These are phyloP conservation scores for Diplazon laetatorius DNA, from an alignment of 2,888 invertebrate genomes.

Conservation along the genomic window DNA sequence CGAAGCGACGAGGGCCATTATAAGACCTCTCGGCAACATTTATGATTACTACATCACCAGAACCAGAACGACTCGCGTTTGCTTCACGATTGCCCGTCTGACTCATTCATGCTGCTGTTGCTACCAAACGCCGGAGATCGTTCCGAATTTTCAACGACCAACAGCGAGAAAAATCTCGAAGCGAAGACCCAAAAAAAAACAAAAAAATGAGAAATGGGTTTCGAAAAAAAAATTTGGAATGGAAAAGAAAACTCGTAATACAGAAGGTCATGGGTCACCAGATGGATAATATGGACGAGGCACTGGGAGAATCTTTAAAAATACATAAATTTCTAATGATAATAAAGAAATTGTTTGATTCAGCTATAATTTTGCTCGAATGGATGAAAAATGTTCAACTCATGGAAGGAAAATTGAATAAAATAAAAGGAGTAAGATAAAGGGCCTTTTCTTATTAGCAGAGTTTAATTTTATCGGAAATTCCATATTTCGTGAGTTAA, in stretches of 20 bases:
- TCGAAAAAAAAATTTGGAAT: neutral
- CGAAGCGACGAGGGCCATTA: slow-evolving; percentile 56
- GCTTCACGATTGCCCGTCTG: slow-evolving; percentile 40
- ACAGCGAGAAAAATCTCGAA: slow-evolving; percentile 28
- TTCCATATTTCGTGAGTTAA: slow-evolving; percentile 6
- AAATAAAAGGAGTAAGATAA: no score
- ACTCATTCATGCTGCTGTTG: slow-evolving; percentile 11
- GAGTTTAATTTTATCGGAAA: no score
- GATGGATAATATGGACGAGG: neutral
- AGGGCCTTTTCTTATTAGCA: no score
- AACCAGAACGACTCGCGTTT: slow-evolving; percentile 18
- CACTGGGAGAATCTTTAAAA: neutral
- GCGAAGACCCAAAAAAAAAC: slow-evolving; percentile 17
- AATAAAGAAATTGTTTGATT: slow-evolving; percentile 1
- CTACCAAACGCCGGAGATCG: neutral
- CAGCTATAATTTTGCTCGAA: neutral
- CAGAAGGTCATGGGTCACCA: neutral
- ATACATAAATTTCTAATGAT: neutral
- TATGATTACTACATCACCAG: slow-evolving; percentile 52
- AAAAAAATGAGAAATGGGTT: neutral
- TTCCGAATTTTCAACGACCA: slow-evolving; percentile 28
- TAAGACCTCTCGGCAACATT: slow-evolving; percentile 40
- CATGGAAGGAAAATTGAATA: no score
- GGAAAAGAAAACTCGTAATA: neutral
- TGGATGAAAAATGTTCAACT: no score